Evolutionary conservation across 2,113 vertebrate species (phyloP).

Genomic region (Ascaphus truei): DNA sequence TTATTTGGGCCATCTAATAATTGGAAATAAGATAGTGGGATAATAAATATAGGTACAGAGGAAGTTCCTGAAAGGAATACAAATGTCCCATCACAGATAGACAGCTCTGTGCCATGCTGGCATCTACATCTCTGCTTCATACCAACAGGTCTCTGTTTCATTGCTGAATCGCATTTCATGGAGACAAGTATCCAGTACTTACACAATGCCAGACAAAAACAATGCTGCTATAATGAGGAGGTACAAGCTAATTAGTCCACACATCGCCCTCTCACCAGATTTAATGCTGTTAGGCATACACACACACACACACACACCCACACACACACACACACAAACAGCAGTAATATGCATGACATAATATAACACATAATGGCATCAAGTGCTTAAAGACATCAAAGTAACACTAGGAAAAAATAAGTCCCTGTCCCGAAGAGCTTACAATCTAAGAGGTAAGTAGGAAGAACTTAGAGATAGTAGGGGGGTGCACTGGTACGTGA

Average conservation of each 20-base stretch:
- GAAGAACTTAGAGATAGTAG: no score
- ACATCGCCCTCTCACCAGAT: background rate
- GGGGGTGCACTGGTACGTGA: no score
- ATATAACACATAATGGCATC: no score
- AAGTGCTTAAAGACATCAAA: no score
- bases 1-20: background rate
- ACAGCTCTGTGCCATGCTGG: slow-evolving; percentile 19
- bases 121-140: slow-evolving; percentile 39
- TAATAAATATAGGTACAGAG: background rate
- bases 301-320: no score
- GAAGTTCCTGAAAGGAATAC: background rate
- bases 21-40: background rate
- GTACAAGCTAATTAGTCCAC: slow-evolving; percentile 50
- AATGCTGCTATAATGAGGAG: slow-evolving; percentile 60
- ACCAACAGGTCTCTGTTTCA: slow-evolving; percentile 55
- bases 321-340: no score
- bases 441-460: no score
- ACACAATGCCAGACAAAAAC: slow-evolving; percentile 60
- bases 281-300: slow-evolving; percentile 10
- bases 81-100: background rate
- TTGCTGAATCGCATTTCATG: slow-evolving; percentile 54
- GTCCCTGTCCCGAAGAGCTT: no score
- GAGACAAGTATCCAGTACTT: slow-evolving; percentile 56
- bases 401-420: no score
- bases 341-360: no score